Conservation (phyloP, 1,140 invertebrate genomes). For the Drosophila sucinea region DNA sequence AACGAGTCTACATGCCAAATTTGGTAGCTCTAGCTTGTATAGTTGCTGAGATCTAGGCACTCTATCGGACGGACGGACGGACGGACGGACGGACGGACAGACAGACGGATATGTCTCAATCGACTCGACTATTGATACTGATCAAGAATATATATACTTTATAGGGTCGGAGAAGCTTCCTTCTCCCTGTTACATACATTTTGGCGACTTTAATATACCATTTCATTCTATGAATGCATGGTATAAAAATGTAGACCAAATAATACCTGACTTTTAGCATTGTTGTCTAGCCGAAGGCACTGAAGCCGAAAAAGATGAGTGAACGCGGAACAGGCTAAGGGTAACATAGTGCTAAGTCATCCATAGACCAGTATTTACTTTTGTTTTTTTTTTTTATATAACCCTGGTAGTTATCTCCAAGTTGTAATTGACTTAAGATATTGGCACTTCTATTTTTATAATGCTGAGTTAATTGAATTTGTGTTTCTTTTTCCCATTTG, state of each 20-base stretch:
- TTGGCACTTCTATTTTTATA: slow-evolving; percentile 12
- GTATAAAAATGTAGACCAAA: slow-evolving; percentile 14
- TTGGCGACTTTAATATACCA: too few species aligned
- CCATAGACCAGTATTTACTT: slow-evolving; percentile 6
- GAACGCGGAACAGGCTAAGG: slow-evolving; percentile 9
- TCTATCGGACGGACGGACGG: too few species aligned
- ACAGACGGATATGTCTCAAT: too few species aligned
- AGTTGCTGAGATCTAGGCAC: too few species aligned
- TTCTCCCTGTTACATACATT: too few species aligned
- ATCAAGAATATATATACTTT: too few species aligned
- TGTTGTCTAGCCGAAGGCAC: slow-evolving; percentile 7
- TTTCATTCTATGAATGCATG: too few species aligned
- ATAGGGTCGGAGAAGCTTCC: too few species aligned
- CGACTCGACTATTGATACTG: too few species aligned
- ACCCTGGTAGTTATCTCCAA: neutral
- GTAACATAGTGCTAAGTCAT: slow-evolving; percentile 17
- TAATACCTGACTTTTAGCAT: neutral
- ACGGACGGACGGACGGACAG: too few species aligned
- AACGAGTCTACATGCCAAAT: too few species aligned
- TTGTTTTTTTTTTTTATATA: neutral
- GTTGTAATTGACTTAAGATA: slow-evolving; percentile 14
- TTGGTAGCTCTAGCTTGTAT: too few species aligned
- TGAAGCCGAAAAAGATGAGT: slow-evolving; percentile 8
- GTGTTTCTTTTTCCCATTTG: neutral
- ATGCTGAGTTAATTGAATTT: neutral